Evolutionary conservation across 2,888 invertebrate species (phyloP).

Genomic region (Volucella inflata): DNA sequence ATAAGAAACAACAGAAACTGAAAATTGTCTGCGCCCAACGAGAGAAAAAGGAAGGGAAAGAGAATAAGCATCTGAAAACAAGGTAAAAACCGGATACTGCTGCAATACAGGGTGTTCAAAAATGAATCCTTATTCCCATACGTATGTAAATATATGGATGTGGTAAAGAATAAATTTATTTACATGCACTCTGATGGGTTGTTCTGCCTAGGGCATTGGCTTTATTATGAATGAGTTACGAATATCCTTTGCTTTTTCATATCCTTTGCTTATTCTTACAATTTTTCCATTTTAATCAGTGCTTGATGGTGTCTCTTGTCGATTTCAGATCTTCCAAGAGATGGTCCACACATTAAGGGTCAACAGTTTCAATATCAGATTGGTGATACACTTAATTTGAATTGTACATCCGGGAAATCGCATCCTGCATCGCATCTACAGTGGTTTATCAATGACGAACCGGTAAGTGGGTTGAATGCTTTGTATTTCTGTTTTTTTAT

Average conservation of each 20-base stretch:
- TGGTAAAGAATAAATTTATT: neutral
- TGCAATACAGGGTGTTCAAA: constrained; percentile 32
- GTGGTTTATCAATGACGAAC: constrained; percentile 91
- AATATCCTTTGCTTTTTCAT: neutral
- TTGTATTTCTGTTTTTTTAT: constrained; percentile 8
- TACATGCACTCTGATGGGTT: constrained; percentile 12
- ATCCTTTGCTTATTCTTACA: neutral
- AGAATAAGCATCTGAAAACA: neutral
- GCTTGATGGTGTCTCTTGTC: constrained; percentile 29
- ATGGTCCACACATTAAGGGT: constrained; percentile 90
- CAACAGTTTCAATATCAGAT: constrained; percentile 89
- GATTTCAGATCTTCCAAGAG: constrained; percentile 87
- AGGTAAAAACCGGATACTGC: constrained; percentile 23
- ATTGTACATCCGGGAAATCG: constrained; percentile 91
- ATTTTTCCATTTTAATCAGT: constrained; percentile 5
- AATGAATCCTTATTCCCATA: neutral
- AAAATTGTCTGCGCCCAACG: constrained; percentile 9
- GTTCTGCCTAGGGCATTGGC: neutral
- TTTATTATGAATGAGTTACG: neutral
- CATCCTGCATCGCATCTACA: constrained; percentile 90
- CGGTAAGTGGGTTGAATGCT: constrained; percentile 84
- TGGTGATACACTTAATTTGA: constrained; percentile 89
- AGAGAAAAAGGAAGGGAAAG: neutral
- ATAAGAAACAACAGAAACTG: constrained; percentile 12
- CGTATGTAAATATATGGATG: neutral